Base-by-base conservation (phyloP, 1,140 invertebrate species). In the Temnothorax nylanderi region DNA sequence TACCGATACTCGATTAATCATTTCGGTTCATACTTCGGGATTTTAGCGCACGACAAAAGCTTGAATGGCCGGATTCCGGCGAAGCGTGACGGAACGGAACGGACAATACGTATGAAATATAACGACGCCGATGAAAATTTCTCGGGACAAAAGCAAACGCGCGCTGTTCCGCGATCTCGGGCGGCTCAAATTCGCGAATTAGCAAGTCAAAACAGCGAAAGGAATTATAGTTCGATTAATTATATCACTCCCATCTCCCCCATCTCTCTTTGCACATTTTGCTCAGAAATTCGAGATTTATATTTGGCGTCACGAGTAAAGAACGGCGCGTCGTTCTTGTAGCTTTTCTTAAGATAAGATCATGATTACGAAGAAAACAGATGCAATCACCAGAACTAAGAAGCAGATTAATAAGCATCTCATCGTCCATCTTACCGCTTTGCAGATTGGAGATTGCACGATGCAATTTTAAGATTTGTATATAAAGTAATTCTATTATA, bases 1-100 rank as follows among this genome's bases (percentile, higher is more conserved):
- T 90, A 88, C 87, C 90, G 84, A 91, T 91, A 91, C 90, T 91
- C 90, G 78, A 91, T 91, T 91, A 91, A 91, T 91, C 90, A 91
- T 91, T 91, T 90, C 85, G 90, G 87, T 87, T 90, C 89, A 88
- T 91, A 87, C 84, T 75, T 87, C 80, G 90, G 90, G 87, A 80
- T 90, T 90, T 91, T 81, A 81, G n/a, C 65, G 44, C 41, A 84
- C 90, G 90, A 91, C 90, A 91, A 91, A 91, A 91, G 90, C 87
- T 87, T 54, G 89, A 90, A 91, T 88, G 84, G 87, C 88, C 90
- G 90, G 89, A 91, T 85, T 90, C 65, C 82, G 32, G 54, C 84
- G 89, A 74, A 81, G 89, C 87, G 89, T 91, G 87, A 91, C 87
- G 89, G 65, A 86, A 90, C 89, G 71, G 51, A 58, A 77, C 76